phyloP scores from a whole-genome alignment of 2,797 vertebrate species.

The Sus cebifrons region DNA sequence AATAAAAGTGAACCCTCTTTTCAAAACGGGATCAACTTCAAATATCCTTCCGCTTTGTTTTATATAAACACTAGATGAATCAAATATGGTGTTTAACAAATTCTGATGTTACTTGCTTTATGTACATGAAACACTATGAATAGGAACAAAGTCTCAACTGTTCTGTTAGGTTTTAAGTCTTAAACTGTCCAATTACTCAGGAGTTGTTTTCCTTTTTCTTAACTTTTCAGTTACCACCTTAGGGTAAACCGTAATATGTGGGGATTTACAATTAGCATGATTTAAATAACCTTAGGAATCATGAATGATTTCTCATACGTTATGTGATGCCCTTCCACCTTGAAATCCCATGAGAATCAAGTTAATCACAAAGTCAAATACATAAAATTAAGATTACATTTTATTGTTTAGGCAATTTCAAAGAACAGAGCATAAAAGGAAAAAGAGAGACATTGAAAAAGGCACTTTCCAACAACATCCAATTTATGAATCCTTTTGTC shows the following conservation, averaged over 20 bases:
- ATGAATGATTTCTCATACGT: constrained; percentile 47
- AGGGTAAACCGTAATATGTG: constrained; percentile 53
- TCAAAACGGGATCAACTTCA: neutral
- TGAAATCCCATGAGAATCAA: constrained; percentile 46
- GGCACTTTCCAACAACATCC: neutral
- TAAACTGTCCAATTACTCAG: constrained; percentile 62
- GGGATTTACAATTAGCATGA: constrained; percentile 59
- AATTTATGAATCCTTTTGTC: constrained; percentile 52
- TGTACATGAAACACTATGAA: neutral
- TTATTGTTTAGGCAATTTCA: constrained; percentile 47
- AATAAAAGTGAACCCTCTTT: neutral
- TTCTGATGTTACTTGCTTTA: constrained; percentile 54
- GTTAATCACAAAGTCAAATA: constrained; percentile 81
- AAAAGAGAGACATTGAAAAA: constrained; percentile 5
- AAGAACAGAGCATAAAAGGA: constrained; percentile 39
- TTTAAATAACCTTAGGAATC: constrained; percentile 67
- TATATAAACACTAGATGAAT: constrained; percentile 4
- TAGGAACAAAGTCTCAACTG: constrained; percentile 25
- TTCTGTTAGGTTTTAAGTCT: constrained; percentile 50
- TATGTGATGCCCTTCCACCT: constrained; percentile 4
- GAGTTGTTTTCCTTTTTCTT: constrained; percentile 61
- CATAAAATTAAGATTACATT: constrained; percentile 29
- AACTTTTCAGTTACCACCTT: constrained; percentile 70
- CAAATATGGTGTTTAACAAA: neutral
- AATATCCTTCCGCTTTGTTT: neutral